Base-by-base conservation (phyloP, 2,113 vertebrate genomes). In the Indicator indicator region DNA sequence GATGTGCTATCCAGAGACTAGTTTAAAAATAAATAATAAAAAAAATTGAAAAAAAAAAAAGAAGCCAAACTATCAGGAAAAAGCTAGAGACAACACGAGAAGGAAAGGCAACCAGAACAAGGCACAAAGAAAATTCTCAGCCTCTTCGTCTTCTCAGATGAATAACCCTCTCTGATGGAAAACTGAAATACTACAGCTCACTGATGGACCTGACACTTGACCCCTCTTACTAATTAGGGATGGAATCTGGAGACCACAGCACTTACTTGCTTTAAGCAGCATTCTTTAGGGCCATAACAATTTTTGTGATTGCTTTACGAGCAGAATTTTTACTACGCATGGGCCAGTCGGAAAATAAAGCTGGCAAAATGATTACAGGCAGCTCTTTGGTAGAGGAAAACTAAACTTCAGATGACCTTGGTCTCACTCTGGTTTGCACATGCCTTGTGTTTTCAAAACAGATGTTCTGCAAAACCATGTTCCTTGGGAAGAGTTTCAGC, bases 371-470 rank as follows among this genome's bases (percentile, higher is more conserved):
- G 6, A 91, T 80, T 93, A 78, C 23, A 65, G 73, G 84, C 89
- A 88, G 72, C 69, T 72, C 65, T 69, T 70, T 79, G 65, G 91
- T 77, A 90, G 71, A 89, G 30, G 24, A 89, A 94, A 83, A 63
- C 55, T 96, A 96, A 96, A 96, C 93, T 93, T 92, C 85, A 69
- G 42, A 87, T 92, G 93, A 96, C 91, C 94, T 91, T 92, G 65
- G 81, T 89, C 88, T 73, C 79, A 75, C 58, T 89, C 86, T 90
- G 95, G 16, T 90, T 94, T 89, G 74, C 88, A 94, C 73, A 72
- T 94, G 93, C 84, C 54, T 88, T 33, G 28, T 83, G 44, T 79
- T 95, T 95, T 94, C 80, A 52, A 59, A 96, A 95, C 91, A 94
- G 89, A 90, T 94, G 95, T 89, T 89, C 85, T 83, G 86, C 46